Evolutionary conservation across 2,888 invertebrate genomes (phyloP), one percentile per base, ranked within the genome.

Genomic region (Machimus atricapillus): DNA sequence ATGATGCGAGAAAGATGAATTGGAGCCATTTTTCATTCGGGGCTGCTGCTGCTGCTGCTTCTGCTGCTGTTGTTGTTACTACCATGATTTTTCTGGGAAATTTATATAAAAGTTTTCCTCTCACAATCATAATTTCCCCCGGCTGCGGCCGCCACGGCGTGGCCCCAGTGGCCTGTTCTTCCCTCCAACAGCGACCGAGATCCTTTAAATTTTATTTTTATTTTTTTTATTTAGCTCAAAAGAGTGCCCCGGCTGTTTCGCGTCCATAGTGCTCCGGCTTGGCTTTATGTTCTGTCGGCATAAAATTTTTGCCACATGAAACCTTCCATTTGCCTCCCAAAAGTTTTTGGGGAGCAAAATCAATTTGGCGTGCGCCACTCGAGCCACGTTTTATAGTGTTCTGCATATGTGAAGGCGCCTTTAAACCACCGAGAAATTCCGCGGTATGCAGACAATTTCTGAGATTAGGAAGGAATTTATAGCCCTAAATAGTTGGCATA

Each of bases 1-100:
- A 82, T 82, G 82, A 82, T 82, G 58, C 82, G 82, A 82, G 82
- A 82, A 79, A 82, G 82, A 82, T 82, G 82, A 52, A 82, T 82
- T 56, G 82, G 23, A 34, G 58, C 43, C 23, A 37, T 58, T 82
- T 82, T 82, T 82, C 58, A 58, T 58, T 82, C 7, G 27, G 19
- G 56, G n/a, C 82, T 66, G 82, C 82, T 82, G 58, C 37, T 58
- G 34, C 66, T 66, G n/a, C 82, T 66, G 82, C 82, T 82, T 40
- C 37, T 58, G 34, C 66, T 66, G 82, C 58, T 82, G 58, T 31
- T 58, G 37, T 34, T 56, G 81, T 52, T 81, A 81, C 81, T 82
- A 56, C 58, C 58, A 82, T 82, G 82, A 82, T 37, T 82, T 56
- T 56, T 34, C 58, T 37, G 58, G 19, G 76, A 82, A 82, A 82